Conservation (phyloP, 2,888 invertebrate species). For the Epiblema foenella region DNA sequence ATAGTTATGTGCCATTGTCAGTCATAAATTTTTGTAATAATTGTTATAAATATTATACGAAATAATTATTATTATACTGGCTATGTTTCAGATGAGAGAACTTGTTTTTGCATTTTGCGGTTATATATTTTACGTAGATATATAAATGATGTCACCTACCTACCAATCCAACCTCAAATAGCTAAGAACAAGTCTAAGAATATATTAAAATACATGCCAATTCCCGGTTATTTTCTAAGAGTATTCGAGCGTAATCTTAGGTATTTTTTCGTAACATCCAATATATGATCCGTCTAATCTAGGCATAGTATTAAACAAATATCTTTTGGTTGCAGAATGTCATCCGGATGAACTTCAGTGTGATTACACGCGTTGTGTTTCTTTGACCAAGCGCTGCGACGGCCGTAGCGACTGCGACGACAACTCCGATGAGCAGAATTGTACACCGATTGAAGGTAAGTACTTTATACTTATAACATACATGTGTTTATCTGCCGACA, state of each 20-base stretch:
- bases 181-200: too few species aligned
- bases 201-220: too few species aligned
- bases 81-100: too few species aligned
- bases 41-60: too few species aligned
- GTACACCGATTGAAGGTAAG: constrained; percentile 56
- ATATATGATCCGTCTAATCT: neutral
- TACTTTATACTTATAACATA: constrained; percentile 62
- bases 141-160: too few species aligned
- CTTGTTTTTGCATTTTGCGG: too few species aligned
- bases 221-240: neutral
- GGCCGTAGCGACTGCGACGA: constrained; percentile 80
- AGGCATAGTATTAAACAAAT: neutral
- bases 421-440: constrained; percentile 83
- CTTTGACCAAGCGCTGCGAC: constrained; percentile 84
- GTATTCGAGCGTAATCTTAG: neutral
- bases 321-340: constrained; percentile 60
- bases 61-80: too few species aligned
- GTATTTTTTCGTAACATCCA: neutral
- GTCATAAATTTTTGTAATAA: too few species aligned
- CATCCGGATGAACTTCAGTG: constrained; percentile 73
- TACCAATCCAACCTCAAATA: too few species aligned
- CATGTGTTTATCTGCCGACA: too few species aligned
- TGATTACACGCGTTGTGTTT: constrained; percentile 86
- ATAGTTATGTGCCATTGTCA: too few species aligned
- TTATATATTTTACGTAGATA: too few species aligned